Percentiles rank a stretch among this genome's conserved stretches.
phyloP scores from a whole-genome alignment of 2,888 invertebrate species.

The Epinotia nisella region DNA sequence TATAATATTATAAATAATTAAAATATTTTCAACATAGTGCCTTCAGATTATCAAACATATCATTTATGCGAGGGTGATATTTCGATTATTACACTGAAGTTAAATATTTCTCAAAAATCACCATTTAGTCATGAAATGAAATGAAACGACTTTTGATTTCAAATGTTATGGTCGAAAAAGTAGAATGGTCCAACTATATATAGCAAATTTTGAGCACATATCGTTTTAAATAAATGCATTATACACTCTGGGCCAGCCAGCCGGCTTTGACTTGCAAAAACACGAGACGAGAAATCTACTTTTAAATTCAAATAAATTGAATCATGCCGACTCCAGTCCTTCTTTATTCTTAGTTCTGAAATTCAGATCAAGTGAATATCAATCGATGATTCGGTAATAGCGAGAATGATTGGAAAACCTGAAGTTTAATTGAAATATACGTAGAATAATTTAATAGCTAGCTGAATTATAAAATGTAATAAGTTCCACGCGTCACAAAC shows the following conservation, averaged over 20 bases:
- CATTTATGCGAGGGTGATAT: no score
- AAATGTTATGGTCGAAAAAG: no score
- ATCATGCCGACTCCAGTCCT: slow-evolving; percentile 5
- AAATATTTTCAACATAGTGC: no score
- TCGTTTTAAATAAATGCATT: slow-evolving; percentile 29
- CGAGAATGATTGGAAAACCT: neutral
- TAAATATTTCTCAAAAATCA: no score
- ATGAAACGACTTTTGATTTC: no score
- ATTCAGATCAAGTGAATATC: slow-evolving; percentile 24
- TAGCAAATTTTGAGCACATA: slow-evolving; percentile 7
- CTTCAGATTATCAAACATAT: no score
- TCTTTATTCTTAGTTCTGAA: slow-evolving; percentile 22
- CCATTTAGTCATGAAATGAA: no score
- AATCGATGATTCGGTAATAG: neutral
- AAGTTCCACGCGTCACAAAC: no score
- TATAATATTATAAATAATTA: no score
- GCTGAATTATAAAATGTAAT: neutral
- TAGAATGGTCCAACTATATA: neutral
- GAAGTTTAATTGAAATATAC: slow-evolving; percentile 4
- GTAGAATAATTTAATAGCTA: no score
- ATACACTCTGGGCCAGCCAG: slow-evolving; percentile 7
- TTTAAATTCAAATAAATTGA: slow-evolving; percentile 31
- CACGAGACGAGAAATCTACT: slow-evolving; percentile 32
- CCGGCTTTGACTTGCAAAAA: slow-evolving; percentile 42
- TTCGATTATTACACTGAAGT: no score